Evolutionary conservation across 2,113 vertebrate genomes (phyloP).

Genomic region (Chlorodrepanis virens): DNA sequence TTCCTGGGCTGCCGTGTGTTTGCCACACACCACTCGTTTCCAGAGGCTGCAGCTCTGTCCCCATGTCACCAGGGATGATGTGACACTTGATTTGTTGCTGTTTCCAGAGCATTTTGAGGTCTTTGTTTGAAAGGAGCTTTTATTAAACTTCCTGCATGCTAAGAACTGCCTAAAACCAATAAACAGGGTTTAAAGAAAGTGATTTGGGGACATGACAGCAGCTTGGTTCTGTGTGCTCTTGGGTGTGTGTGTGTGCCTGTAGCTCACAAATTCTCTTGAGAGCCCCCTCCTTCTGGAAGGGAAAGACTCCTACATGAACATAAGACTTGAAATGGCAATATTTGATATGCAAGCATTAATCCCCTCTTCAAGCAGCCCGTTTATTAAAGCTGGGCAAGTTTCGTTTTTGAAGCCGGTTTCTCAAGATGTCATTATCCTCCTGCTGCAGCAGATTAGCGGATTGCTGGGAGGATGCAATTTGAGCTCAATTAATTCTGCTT

Average conservation of each 20-base stretch:
- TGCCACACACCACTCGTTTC: background rate
- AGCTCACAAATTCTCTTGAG: slow-evolving; percentile 16
- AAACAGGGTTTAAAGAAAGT: slow-evolving; percentile 33
- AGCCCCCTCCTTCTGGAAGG: background rate
- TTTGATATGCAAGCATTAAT: slow-evolving; percentile 47
- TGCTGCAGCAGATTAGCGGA: slow-evolving; percentile 71
- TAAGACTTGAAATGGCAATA: background rate
- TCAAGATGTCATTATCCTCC: slow-evolving; percentile 72
- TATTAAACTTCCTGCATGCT: slow-evolving; percentile 40
- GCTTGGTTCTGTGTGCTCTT: background rate
- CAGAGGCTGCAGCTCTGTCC: background rate
- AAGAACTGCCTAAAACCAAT: slow-evolving; percentile 45
- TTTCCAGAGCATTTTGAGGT: slow-evolving; percentile 26
- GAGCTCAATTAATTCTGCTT: slow-evolving; percentile 78
- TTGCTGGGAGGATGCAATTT: slow-evolving; percentile 73
- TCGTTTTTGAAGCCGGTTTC: slow-evolving; percentile 38
- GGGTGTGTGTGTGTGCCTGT: background rate
- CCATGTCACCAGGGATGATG: background rate
- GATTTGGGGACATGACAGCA: slow-evolving; percentile 21
- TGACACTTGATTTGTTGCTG: slow-evolving; percentile 29
- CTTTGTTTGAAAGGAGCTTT: slow-evolving; percentile 55
- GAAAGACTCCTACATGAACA: background rate
- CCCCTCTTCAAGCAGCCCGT: slow-evolving; percentile 33
- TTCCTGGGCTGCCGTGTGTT: background rate
- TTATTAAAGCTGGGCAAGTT: slow-evolving; percentile 29